Conservation (phyloP, 35 echinoderm and acorn worm genomes). For the Strongylocentrotus purpuratus region DNA sequence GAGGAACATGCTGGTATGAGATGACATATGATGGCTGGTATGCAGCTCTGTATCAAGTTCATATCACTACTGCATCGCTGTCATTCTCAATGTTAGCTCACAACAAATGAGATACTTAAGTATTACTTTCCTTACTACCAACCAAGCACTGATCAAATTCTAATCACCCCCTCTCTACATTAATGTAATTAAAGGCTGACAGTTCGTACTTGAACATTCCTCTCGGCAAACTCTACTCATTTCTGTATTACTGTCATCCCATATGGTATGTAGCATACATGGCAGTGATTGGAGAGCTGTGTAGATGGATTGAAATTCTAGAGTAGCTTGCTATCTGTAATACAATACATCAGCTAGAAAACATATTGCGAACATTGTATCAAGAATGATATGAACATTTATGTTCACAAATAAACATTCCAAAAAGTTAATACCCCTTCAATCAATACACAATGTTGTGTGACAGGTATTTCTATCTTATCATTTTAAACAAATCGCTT, state of each 20-base stretch:
- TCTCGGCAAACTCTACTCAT: not conserved
- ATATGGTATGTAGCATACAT: not conserved
- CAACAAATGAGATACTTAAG: constrained; percentile 18
- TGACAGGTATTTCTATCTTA: too few species aligned
- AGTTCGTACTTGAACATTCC: not conserved
- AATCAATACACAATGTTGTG: too few species aligned
- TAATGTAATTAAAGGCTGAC: constrained; percentile 12
- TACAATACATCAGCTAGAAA: not conserved
- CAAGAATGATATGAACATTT: too few species aligned
- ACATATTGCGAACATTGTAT: too few species aligned
- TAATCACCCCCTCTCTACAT: constrained; percentile 2
- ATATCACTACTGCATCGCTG: not conserved
- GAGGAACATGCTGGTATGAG: not conserved
- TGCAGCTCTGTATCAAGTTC: not conserved
- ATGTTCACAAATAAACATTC: too few species aligned
- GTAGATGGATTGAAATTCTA: not conserved
- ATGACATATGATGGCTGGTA: not conserved
- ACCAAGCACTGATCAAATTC: not conserved
- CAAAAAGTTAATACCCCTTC: too few species aligned
- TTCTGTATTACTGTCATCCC: not conserved
- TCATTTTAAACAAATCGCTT: too few species aligned
- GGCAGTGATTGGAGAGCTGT: not conserved
- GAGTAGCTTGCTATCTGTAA: not conserved
- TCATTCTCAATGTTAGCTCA: constrained; percentile 11
- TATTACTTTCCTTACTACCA: not conserved